Evolutionary conservation across 2,888 invertebrate species (phyloP).

Genomic region (Taphrorychus bicolor): DNA sequence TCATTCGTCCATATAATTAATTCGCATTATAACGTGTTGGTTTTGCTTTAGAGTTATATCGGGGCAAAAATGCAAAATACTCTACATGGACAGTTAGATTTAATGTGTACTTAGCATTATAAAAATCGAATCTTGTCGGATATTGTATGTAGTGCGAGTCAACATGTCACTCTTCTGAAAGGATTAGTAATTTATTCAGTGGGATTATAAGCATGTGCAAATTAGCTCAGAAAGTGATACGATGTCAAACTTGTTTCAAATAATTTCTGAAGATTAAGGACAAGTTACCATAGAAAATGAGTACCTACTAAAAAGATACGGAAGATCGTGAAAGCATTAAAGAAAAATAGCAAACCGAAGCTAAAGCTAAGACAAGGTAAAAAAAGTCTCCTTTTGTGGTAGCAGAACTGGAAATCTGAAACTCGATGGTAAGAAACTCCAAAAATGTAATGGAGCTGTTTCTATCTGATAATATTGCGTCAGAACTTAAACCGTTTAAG

Average conservation of each 20-base stretch:
- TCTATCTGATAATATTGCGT: too few species aligned
- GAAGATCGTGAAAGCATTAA: too few species aligned
- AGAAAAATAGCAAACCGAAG: too few species aligned
- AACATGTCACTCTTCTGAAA: not conserved
- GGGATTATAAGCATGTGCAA: not conserved
- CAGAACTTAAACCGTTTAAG: too few species aligned
- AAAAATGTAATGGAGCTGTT: too few species aligned
- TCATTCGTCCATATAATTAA: not conserved
- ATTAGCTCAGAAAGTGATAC: not conserved
- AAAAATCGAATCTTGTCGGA: not conserved
- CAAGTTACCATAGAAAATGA: too few species aligned
- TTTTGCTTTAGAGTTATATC: not conserved
- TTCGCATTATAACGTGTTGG: not conserved
- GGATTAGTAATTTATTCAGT: constrained; percentile 1
- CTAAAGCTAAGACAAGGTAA: too few species aligned
- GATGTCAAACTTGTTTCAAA: not conserved
- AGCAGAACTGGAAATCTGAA: too few species aligned
- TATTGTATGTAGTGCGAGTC: not conserved
- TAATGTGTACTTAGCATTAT: not conserved
- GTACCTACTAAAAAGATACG: too few species aligned
- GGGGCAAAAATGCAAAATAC: not conserved
- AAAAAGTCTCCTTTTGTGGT: too few species aligned
- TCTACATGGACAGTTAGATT: not conserved
- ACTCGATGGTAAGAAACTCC: too few species aligned
- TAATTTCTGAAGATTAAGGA: too few species aligned